Percentiles rank a stretch among this genome's conserved stretches.
Evolutionary conservation across 1,140 invertebrate genomes (phyloP).

Genomic region (Archivesica marissinica): DNA sequence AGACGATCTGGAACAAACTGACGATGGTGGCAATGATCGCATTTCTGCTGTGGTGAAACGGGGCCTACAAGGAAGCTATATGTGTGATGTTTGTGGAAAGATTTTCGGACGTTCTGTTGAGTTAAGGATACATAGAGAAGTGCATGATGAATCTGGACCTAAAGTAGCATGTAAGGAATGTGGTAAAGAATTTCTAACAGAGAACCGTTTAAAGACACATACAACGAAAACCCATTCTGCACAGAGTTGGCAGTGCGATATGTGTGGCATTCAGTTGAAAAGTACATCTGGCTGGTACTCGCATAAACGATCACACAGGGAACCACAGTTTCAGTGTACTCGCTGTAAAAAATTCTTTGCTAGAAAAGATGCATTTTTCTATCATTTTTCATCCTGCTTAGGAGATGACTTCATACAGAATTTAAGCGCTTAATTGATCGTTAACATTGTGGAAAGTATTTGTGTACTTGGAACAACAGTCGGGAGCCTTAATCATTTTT

Average conservation of each 20-base stretch:
- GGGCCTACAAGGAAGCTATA: not conserved
- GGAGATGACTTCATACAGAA: not conserved
- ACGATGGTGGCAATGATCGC: not conserved
- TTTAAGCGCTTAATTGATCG: no score
- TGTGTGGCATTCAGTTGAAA: conserved; percentile 15
- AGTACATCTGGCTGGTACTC: not conserved
- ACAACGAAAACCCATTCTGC: not conserved
- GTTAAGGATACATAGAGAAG: not conserved
- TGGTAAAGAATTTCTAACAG: not conserved
- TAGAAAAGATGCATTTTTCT: not conserved
- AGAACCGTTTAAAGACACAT: not conserved
- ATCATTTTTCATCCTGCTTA: not conserved
- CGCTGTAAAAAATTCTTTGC: not conserved
- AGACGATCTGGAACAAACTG: no score
- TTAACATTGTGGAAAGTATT: no score
- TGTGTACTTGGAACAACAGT: no score
- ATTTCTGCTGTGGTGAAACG: not conserved
- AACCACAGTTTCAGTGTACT: not conserved
- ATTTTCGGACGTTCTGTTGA: not conserved
- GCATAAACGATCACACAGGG: not conserved
- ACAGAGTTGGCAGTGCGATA: not conserved
- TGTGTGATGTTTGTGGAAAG: conserved; percentile 32
- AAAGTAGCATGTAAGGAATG: conserved; percentile 8
- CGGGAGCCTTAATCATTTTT: no score
- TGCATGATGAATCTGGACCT: not conserved